Percentiles rank a stretch among this genome's conserved stretches.
Conservation (phyloP, 2,888 invertebrate genomes). For the Mesorhabditis spiculigera region DNA sequence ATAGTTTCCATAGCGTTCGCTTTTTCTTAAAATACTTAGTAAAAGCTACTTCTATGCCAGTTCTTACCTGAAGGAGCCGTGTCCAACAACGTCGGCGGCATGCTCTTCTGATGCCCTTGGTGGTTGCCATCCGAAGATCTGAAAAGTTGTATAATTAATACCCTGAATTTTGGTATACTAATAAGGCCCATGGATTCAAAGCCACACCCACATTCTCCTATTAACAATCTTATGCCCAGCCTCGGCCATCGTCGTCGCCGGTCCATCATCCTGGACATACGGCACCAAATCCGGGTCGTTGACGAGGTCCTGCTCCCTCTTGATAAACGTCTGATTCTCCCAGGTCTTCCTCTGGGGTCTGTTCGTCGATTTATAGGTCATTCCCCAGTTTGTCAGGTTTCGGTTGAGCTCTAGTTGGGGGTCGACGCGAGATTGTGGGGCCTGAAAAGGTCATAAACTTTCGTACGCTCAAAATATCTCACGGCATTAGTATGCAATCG, state of each 20-base stretch:
- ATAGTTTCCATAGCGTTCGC: too few relatives aligned
- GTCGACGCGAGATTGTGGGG: conserved; percentile 30
- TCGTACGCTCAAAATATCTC: neutral
- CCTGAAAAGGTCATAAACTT: neutral
- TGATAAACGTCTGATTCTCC: conserved; percentile 51
- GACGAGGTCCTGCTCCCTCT: conserved; percentile 43
- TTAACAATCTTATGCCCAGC: neutral
- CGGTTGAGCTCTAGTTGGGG: conserved; percentile 54
- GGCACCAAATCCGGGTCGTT: conserved; percentile 45
- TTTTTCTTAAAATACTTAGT: neutral
- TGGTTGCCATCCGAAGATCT: neutral
- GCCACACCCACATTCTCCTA: conserved; percentile 6
- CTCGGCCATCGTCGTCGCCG: neutral
- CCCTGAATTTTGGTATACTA: too few relatives aligned
- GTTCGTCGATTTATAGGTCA: conserved; percentile 30
- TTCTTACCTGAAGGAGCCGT: neutral
- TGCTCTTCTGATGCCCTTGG: conserved; percentile 1
- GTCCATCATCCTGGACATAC: conserved; percentile 24
- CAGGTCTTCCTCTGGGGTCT: conserved; percentile 44
- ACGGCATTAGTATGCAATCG: conserved; percentile 20
- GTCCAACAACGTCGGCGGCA: neutral
- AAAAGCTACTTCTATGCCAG: too few relatives aligned
- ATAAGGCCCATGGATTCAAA: neutral
- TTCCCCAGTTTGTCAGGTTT: conserved; percentile 58
- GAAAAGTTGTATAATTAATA: neutral